phyloP scores from a whole-genome alignment of 2,113 vertebrate species.

The Lethenteron reissneri region DNA sequence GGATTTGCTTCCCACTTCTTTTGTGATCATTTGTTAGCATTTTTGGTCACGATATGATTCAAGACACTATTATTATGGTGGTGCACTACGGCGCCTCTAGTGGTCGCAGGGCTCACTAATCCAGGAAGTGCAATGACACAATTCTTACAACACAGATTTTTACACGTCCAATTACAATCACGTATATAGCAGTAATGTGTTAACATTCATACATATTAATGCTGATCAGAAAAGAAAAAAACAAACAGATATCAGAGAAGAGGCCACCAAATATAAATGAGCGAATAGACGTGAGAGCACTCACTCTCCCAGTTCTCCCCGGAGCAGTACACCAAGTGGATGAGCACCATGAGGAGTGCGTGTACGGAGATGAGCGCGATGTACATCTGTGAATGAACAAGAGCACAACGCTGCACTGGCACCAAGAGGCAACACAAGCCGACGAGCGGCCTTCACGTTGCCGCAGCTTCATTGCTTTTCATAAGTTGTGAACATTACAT shows the following conservation, averaged over 20 bases:
- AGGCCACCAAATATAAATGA: neutral
- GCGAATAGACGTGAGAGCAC: constrained; percentile 13
- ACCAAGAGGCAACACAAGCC: constrained; percentile 13
- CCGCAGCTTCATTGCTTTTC: neutral
- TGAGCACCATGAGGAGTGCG: constrained; percentile 61
- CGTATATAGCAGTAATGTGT: neutral
- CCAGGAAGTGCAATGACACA: too few relatives aligned
- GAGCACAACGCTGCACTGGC: too few relatives aligned
- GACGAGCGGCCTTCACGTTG: neutral
- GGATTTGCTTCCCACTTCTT: too few relatives aligned
- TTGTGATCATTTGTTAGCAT: too few relatives aligned
- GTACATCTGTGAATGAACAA: constrained; percentile 54
- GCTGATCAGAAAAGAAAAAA: neutral
- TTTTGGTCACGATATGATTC: too few relatives aligned
- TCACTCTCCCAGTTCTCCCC: constrained; percentile 91
- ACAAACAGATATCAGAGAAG: neutral
- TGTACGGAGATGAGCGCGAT: constrained; percentile 90
- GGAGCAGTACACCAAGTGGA: constrained; percentile 85
- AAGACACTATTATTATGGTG: too few relatives aligned
- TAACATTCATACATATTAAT: neutral
- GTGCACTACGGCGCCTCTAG: too few relatives aligned
- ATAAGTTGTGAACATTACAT: neutral
- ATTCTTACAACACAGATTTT: neutral
- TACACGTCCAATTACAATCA: neutral
- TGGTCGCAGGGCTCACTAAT: too few relatives aligned